Base-by-base conservation (phyloP, 1,140 invertebrate genomes). In the Drosophila virilis region DNA sequence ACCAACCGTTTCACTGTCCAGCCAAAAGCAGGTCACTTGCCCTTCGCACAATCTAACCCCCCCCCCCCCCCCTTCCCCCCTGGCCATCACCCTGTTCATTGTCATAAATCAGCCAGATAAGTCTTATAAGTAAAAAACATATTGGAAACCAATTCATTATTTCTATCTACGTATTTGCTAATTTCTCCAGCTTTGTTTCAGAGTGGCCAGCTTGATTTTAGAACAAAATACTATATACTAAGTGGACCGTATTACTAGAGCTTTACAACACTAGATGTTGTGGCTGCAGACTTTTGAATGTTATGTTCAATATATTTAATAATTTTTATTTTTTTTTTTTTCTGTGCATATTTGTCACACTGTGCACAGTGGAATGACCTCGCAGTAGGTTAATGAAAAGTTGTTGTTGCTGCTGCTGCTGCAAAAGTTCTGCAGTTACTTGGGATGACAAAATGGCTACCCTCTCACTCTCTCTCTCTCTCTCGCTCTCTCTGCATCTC, bases 321-420 rank as follows among this genome's bases (percentile, higher is more conserved):
- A 28, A 22, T 3, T 28, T n/a, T n/a, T n/a, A n/a, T n/a, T n/a
- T n/a, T n/a, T n/a, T n/a, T n/a, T n/a, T 28, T 28, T 0, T 28
- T 28, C 22, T 28, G 65, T 78, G 33, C 35, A 22, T 15, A 33
- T 32, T 82, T 77, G 72, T 51, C 68, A 79, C 80, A 77, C 74
- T 76, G 62, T 59, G 69, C 74, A 52, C 72, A 89, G 84, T 78
- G 85, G 80, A 89, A 89, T 80, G 84, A 89, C 85, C 84, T 84
- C 80, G 17, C 64, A 89, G 84, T 89, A 89, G 84, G 84, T 89
- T 89, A 89, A 89, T 84, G 58, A 84, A 89, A 76, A 80, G 37
- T 70, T 46, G 38, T 59, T 62, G 59, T 57, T 67, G 61, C 40
- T 28, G 57, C 37, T 74, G 72, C 51, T 42, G 38, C 60, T 54